phyloP scores from a whole-genome alignment of 2,113 vertebrate species.

The Cyprinodon brontotheroides region DNA sequence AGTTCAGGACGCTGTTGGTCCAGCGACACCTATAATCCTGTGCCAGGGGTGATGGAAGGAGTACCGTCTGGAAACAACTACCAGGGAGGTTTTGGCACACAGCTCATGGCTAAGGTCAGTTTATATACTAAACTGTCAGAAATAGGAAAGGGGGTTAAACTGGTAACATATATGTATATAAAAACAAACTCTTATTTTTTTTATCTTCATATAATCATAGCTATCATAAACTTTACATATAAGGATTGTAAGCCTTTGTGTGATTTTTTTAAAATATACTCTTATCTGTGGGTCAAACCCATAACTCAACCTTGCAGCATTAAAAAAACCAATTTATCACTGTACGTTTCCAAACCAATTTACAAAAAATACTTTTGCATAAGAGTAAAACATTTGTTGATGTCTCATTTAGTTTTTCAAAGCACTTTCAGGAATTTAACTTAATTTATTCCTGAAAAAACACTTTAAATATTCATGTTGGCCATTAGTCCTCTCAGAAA shows the following conservation, averaged over 20 bases:
- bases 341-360: not conserved
- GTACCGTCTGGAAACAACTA: conserved; percentile 98
- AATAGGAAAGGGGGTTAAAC: not conserved
- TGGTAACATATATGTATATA: not conserved
- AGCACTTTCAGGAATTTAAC: not conserved
- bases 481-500: conserved; percentile 7
- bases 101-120: conserved; percentile 95
- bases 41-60: conserved; percentile 98
- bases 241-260: too few species aligned
- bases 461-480: conserved; percentile 29
- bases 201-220: too few species aligned
- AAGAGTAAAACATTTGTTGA: not conserved
- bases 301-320: not conserved
- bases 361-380: not conserved
- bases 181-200: too few species aligned
- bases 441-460: not conserved
- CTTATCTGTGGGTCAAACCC: not conserved
- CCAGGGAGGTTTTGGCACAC: conserved; percentile 94
- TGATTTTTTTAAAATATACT: too few species aligned
- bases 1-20: conserved; percentile 99
- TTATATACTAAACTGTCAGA: not conserved
- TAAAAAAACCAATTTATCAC: not conserved
- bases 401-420: not conserved
- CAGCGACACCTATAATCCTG: conserved; percentile 97
- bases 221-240: too few species aligned